Conservation (phyloP, 2,888 invertebrate genomes). For the Drosophila borealis region DNA sequence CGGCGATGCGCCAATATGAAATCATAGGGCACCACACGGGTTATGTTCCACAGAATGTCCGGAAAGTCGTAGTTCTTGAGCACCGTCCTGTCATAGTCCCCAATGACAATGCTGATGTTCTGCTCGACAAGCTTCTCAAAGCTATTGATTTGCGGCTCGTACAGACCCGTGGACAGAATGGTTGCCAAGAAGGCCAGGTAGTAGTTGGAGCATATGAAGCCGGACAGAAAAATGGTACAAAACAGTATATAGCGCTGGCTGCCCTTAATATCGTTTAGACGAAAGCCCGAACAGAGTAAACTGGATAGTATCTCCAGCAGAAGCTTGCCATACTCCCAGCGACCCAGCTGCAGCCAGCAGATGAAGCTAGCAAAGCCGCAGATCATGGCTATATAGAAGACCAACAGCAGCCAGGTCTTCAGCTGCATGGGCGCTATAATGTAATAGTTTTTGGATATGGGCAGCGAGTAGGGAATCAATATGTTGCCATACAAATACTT, state of each 20-base stretch:
- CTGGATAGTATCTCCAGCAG: constrained; percentile 49
- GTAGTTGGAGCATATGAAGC: constrained; percentile 54
- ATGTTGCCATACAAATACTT: constrained; percentile 52
- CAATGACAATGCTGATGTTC: constrained; percentile 54
- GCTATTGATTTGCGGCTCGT: constrained; percentile 52
- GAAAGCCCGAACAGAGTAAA: constrained; percentile 38
- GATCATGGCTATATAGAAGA: constrained; percentile 36
- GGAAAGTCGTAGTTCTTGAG: constrained; percentile 44
- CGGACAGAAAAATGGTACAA: constrained; percentile 40
- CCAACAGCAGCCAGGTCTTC: constrained; percentile 41
- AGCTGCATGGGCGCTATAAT: constrained; percentile 49
- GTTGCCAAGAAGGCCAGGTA: constrained; percentile 57
- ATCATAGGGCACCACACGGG: constrained; percentile 43
- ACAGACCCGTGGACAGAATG: constrained; percentile 61
- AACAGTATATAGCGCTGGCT: constrained; percentile 46
- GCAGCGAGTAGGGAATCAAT: constrained; percentile 41
- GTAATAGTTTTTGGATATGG: constrained; percentile 50
- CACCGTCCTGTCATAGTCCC: constrained; percentile 54
- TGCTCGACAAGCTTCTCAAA: constrained; percentile 52
- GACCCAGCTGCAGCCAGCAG: constrained; percentile 41
- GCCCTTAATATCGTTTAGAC: constrained; percentile 40
- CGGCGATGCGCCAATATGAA: constrained; percentile 51
- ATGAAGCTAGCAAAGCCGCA: constrained; percentile 45
- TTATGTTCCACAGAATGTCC: constrained; percentile 51
- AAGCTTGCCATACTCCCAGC: constrained; percentile 24